Base-by-base conservation (phyloP, 2,113 vertebrate species). In the Gadus chalcogrammus region DNA sequence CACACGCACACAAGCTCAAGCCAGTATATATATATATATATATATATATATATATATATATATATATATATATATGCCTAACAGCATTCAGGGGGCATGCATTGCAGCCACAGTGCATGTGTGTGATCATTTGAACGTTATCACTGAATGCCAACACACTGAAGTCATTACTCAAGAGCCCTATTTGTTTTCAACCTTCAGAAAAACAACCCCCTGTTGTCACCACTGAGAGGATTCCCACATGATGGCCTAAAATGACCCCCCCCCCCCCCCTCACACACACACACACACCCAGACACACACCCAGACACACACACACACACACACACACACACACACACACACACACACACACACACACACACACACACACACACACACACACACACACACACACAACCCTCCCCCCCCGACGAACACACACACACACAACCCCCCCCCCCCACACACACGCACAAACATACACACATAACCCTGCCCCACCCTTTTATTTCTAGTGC, bases 191-290 rank as follows among this genome's bases (percentile, higher is more conserved):
- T 76, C 35, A 85, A 87, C 82, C 74, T 75, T 53, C 69, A 84
- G 79, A 77, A 88, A 86, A 91, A 89, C 76, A 82, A 62, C 79
- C 80, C 81, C 92, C 89, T 77, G 68, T 76, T 77, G 85, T 82
- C 85, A 78, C 65, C 68, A 72, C 83, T 79, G 80, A 86, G 81
- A 88, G 87, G 85, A 88, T 89, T 90, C 88, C 81, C 88, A 82
- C 86, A 88, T 77, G 80, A 86, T 82, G 77, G 55, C 72, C 42
- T 62, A 62, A 52, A 42, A 69, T 75, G 74, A 55, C 66, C 72
- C 79, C 35, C 71, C 64, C 68, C 58, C 15, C 17, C 69, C 48
- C 65, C 65, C 79, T 64, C 55, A 15, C 55, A 56, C 38, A 67
- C 16, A 35, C 61, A 63, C 59, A 61, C 17, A 20, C n/a, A 1